Percentiles rank a stretch among this genome's conserved stretches.
phyloP scores from a whole-genome alignment of 2,888 invertebrate species.

The Lycocerus yunnanus region DNA sequence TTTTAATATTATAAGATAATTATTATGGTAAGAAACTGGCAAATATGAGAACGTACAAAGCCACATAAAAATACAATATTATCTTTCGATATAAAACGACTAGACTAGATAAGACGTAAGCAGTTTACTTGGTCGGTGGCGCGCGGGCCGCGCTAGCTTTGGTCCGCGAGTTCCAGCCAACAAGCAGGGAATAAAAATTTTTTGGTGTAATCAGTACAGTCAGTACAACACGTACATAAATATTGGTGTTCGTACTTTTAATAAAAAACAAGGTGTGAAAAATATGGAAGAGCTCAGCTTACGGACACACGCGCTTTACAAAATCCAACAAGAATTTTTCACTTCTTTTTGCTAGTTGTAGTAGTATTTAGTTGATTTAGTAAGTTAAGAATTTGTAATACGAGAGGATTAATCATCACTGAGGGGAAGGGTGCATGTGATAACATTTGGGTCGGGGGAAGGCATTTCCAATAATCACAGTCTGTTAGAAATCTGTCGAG shows the following conservation, averaged over 20 bases:
- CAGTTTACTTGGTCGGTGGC: slow-evolving; percentile 51
- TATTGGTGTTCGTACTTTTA: slow-evolving; percentile 50
- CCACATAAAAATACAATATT: slow-evolving; percentile 55
- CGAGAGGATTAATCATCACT: background rate
- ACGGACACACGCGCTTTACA: slow-evolving; percentile 37
- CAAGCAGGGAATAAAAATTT: slow-evolving; percentile 52
- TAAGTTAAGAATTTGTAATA: background rate
- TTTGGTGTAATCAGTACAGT: slow-evolving; percentile 53
- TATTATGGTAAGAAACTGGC: slow-evolving; percentile 35
- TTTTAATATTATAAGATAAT: slow-evolving; percentile 26
- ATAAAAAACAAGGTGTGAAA: slow-evolving; percentile 27
- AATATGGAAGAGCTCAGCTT: slow-evolving; percentile 38
- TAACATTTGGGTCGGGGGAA: slow-evolving; percentile 49
- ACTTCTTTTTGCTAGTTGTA: slow-evolving; percentile 9
- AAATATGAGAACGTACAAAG: slow-evolving; percentile 52
- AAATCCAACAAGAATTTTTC: slow-evolving; percentile 28
- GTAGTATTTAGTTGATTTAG: background rate
- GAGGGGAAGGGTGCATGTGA: slow-evolving; percentile 35
- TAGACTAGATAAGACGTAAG: slow-evolving; percentile 53
- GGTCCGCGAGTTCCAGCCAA: slow-evolving; percentile 57
- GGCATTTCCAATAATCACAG: slow-evolving; percentile 60
- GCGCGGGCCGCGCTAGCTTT: slow-evolving; percentile 52
- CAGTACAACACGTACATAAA: slow-evolving; percentile 48
- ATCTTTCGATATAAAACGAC: slow-evolving; percentile 55
- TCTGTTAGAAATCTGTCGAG: slow-evolving; percentile 55